These are phyloP conservation scores for Leptura quadrifasciata DNA, from an alignment of 2,888 invertebrate species.

Conservation along the genomic window DNA sequence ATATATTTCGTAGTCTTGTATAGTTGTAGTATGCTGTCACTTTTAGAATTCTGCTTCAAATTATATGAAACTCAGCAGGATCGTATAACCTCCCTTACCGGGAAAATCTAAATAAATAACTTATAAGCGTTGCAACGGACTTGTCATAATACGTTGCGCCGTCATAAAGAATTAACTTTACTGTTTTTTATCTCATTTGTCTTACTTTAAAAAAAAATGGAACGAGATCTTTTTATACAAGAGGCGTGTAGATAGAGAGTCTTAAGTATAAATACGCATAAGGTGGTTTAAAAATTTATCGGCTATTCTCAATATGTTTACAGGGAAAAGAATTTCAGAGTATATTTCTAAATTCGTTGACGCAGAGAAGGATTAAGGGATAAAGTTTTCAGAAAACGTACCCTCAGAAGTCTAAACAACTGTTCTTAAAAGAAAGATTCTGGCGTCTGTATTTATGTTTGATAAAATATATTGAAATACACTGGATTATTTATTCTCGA, in stretches of 20 bases:
- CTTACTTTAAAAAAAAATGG: slow-evolving; percentile 7
- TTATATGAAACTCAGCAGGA: slow-evolving; percentile 49
- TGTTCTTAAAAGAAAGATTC: slow-evolving; percentile 4
- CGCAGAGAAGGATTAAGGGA: slow-evolving; percentile 3
- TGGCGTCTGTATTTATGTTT: background rate
- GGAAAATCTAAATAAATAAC: slow-evolving; percentile 39
- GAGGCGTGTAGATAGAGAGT: background rate
- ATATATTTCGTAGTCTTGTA: slow-evolving; percentile 2
- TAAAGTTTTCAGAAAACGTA: slow-evolving; percentile 4
- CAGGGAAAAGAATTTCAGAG: background rate
- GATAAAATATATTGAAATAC: background rate
- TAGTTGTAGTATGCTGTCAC: slow-evolving; percentile 16
- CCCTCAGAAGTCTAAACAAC: slow-evolving; percentile 4
- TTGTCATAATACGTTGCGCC: slow-evolving; percentile 47
- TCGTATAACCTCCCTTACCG: slow-evolving; percentile 48
- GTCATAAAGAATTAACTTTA: slow-evolving; percentile 50
- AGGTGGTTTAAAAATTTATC: slow-evolving; percentile 1
- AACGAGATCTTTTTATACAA: slow-evolving; percentile 7
- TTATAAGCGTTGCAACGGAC: slow-evolving; percentile 41
- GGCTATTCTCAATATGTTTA: slow-evolving; percentile 4
- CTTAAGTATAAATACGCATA: background rate
- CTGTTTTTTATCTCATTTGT: slow-evolving; percentile 30
- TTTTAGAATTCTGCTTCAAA: slow-evolving; percentile 35
- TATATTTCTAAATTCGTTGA: slow-evolving; percentile 4
- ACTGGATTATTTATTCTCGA: background rate